phyloP scores from a whole-genome alignment of 1,140 invertebrate genomes.

The Stenopsyche tienmushanensis region DNA sequence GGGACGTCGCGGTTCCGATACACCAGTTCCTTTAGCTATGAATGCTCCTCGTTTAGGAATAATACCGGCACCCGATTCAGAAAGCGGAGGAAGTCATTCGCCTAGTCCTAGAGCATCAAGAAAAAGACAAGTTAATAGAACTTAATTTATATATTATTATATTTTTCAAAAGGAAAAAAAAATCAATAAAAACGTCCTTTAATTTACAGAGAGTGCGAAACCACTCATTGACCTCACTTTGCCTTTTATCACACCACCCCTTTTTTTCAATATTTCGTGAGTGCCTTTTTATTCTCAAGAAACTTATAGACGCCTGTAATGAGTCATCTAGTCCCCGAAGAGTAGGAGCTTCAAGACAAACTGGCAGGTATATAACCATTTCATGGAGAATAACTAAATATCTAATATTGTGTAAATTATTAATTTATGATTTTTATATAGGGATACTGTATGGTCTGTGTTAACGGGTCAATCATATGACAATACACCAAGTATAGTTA shows the following conservation, averaged over 20 bases:
- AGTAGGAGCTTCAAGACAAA: slow-evolving; percentile 84
- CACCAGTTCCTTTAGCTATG: slow-evolving; percentile 48
- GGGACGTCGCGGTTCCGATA: slow-evolving; percentile 65
- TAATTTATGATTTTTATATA: slow-evolving; percentile 47
- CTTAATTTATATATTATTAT: neutral
- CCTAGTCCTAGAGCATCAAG: slow-evolving; percentile 81
- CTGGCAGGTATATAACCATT: slow-evolving; percentile 64
- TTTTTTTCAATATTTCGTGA: slow-evolving; percentile 98
- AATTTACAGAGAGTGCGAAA: slow-evolving; percentile 73
- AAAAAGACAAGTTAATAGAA: slow-evolving; percentile 66
- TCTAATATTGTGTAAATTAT: neutral
- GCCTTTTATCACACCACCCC: slow-evolving; percentile 98
- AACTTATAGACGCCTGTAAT: slow-evolving; percentile 95
- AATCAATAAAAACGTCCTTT: neutral
- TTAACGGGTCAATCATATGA: slow-evolving; percentile 75
- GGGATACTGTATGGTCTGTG: slow-evolving; percentile 91
- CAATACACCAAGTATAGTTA: slow-evolving; percentile 79
- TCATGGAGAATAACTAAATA: neutral
- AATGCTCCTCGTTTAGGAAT: slow-evolving; percentile 62
- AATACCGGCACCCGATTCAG: slow-evolving; percentile 74
- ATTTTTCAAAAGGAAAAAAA: slow-evolving; percentile 19
- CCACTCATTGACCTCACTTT: slow-evolving; percentile 94
- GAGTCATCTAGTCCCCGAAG: slow-evolving; percentile 86
- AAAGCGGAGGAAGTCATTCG: slow-evolving; percentile 83
- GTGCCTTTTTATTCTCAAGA: slow-evolving; percentile 93